phyloP scores from a whole-genome alignment of 2,888 invertebrate species.

The Eudasyphora cyanicolor region DNA sequence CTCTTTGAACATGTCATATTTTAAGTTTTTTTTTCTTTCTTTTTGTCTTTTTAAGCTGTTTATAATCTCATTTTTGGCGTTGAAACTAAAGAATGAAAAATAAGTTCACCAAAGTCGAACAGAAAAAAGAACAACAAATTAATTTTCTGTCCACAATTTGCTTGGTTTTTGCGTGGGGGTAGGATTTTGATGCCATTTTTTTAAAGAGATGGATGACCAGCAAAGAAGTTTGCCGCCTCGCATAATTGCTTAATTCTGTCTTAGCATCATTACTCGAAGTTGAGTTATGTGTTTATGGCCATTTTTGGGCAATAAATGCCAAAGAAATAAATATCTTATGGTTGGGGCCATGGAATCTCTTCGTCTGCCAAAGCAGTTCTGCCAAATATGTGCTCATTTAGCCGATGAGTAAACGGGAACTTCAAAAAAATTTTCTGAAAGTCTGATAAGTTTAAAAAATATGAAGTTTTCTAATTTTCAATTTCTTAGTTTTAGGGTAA shows the following conservation, averaged over 20 bases:
- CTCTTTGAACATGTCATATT: slow-evolving; percentile 54
- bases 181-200: background rate
- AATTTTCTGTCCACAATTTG: background rate
- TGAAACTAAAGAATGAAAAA: slow-evolving; percentile 6
- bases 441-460: too few species aligned
- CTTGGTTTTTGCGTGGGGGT: background rate
- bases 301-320: background rate
- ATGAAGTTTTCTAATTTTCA: too few species aligned
- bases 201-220: too few species aligned
- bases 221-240: background rate
- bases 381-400: too few species aligned
- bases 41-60: slow-evolving; percentile 11
- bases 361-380: too few species aligned
- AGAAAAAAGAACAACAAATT: background rate
- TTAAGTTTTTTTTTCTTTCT: slow-evolving; percentile 42
- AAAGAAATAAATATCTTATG: too few species aligned
- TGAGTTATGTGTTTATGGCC: background rate
- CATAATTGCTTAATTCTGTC: slow-evolving; percentile 24
- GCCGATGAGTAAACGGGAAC: too few species aligned
- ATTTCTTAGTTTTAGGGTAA: too few species aligned
- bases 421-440: too few species aligned
- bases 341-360: too few species aligned
- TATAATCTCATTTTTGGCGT: background rate
- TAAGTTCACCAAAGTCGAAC: background rate
- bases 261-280: slow-evolving; percentile 4